Evolutionary conservation across 2,888 invertebrate genomes (phyloP).

Genomic region (Cerastis rubricosa): DNA sequence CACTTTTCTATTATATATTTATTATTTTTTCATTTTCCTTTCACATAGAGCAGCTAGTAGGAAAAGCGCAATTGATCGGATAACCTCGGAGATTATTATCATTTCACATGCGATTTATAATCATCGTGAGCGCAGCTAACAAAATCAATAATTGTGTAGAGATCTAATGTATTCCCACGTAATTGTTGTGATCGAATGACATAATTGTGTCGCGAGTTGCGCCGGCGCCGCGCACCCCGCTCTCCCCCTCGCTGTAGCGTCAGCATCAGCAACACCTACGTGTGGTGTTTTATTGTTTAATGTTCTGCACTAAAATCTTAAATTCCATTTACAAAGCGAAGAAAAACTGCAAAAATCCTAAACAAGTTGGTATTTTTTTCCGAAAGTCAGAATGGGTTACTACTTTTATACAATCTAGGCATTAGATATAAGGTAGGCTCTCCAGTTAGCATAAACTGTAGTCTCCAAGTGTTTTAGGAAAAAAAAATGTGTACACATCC

Average conservation of each 20-base stretch:
- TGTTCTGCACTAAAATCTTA: not conserved
- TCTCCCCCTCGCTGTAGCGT: slow-evolving; percentile 54
- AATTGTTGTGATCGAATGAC: slow-evolving; percentile 81
- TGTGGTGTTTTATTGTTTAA: not conserved
- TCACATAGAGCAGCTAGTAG: not conserved
- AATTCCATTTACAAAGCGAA: not conserved
- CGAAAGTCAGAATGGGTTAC: not conserved
- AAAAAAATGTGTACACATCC: not conserved
- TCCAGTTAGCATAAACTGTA: not conserved
- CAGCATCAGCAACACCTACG: slow-evolving; percentile 57
- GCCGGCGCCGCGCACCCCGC: slow-evolving; percentile 51
- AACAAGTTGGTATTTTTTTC: not conserved
- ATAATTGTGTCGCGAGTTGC: slow-evolving; percentile 78
- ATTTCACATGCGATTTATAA: slow-evolving; percentile 54
- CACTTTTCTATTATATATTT: no score
- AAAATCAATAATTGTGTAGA: slow-evolving; percentile 57
- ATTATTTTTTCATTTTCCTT: not conserved
- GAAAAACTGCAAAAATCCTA: not conserved
- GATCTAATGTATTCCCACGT: slow-evolving; percentile 81
- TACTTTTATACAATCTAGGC: not conserved
- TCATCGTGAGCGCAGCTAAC: slow-evolving; percentile 31
- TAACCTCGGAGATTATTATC: slow-evolving; percentile 39
- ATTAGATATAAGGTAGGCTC: not conserved
- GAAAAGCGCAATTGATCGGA: slow-evolving; percentile 22
- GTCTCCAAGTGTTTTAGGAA: not conserved